These are phyloP conservation scores for Agrilus cyanescens DNA, from an alignment of 2,888 invertebrate species.

Conservation along the genomic window DNA sequence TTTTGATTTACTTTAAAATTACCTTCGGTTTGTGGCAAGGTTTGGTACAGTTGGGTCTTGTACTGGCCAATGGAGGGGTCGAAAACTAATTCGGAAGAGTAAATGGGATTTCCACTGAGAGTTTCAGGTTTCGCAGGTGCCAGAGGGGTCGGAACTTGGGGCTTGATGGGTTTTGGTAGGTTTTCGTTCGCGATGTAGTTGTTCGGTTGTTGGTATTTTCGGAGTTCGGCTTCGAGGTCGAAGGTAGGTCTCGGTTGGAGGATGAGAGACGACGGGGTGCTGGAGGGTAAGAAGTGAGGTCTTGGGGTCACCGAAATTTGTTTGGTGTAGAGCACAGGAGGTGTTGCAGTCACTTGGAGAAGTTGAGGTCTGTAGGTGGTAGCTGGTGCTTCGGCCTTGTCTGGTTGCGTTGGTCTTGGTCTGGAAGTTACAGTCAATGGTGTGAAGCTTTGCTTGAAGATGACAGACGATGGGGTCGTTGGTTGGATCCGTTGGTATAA, in stretches of 20 bases:
- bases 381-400: slow-evolving; percentile 45
- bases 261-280: slow-evolving; percentile 22
- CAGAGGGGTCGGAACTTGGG: slow-evolving; percentile 29
- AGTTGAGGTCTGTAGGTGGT: slow-evolving; percentile 55
- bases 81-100: slow-evolving; percentile 65
- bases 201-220: slow-evolving; percentile 58
- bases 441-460: slow-evolving; percentile 33
- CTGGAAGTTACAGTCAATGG: slow-evolving; percentile 50
- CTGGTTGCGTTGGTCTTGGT: slow-evolving; percentile 39
- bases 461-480: slow-evolving; percentile 37
- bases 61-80: slow-evolving; percentile 68
- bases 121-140: slow-evolving; percentile 24
- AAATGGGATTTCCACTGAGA: slow-evolving; percentile 49
- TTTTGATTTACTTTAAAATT: slow-evolving; percentile 61
- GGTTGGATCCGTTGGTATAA: slow-evolving; percentile 33
- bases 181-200: slow-evolving; percentile 39
- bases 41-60: slow-evolving; percentile 66
- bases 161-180: slow-evolving; percentile 30
- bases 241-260: slow-evolving; percentile 32
- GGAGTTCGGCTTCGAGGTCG: slow-evolving; percentile 66
- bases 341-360: slow-evolving; percentile 47
- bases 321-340: slow-evolving; percentile 32
- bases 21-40: slow-evolving; percentile 59
- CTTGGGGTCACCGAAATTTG: slow-evolving; percentile 23
- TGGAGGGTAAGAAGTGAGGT: slow-evolving; percentile 28